Evolutionary conservation across 2,797 vertebrate species (phyloP), one percentile per base, ranked within the genome.

Genomic region (Acrocephalus scirpaceus): DNA sequence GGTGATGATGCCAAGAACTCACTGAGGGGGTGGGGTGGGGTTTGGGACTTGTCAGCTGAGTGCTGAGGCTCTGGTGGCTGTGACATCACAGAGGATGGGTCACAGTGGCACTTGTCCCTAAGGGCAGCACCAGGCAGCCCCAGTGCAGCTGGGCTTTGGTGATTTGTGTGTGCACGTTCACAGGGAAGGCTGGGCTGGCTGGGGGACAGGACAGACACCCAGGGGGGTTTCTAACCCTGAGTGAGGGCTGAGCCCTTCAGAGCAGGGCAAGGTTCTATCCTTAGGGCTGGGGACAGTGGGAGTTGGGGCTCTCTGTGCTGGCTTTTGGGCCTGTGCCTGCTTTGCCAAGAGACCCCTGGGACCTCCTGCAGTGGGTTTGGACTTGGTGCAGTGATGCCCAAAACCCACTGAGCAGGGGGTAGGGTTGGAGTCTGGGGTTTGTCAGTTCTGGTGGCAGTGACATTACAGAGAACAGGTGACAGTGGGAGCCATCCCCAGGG

Each of bases 1-100:
- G 27, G 8, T 56, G 69, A 44, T 44, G 51, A 38, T 48, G 71
- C 13, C 2, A 3, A 74, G 56, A 47, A 14, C n/a, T 29, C 3
- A 0, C 15, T 22, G 42, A 36, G 42, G 14, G 48, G n/a, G 3
- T 23, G 26, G n/a, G 11, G 4, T 38, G 34, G 16, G 27, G 10
- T 38, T 13, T 40, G 45, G 57, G 16, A 20, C 7, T 75, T 16
- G 45, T 50, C 34, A 75, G 34, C 34, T 1, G 13, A 26, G 16
- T 50, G 45, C 8, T 13, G 72, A 26, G 57, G 57, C 26, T 74
- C 20, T 58, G 54, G 12, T 73, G 44, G 34, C 56, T 38, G 27
- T 74, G 72, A 32, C 72, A 74, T 40, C 72, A 60, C 56, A 61
- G 72, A 50, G 45, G 29, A 8, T 20, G 34, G 45, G 15, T 51